Evolutionary conservation across 2,888 invertebrate species (phyloP).

Genomic region (Leuctra nigra): DNA sequence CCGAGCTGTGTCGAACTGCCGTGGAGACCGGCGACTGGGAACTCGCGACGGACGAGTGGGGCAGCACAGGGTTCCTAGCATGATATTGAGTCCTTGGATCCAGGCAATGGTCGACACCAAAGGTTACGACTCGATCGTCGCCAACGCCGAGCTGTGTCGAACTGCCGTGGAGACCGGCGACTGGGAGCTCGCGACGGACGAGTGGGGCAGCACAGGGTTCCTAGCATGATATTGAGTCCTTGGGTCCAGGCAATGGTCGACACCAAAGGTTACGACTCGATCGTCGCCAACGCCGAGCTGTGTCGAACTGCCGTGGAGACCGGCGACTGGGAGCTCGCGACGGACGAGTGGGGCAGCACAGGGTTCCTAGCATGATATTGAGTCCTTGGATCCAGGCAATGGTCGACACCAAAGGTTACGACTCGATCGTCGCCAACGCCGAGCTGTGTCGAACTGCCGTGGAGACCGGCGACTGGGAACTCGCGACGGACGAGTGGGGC

Average conservation of each 20-base stretch:
- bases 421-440: slow-evolving; percentile 52
- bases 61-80: too few relatives aligned
- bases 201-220: too few relatives aligned
- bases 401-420: slow-evolving; percentile 59
- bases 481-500: neutral
- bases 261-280: slow-evolving; percentile 51
- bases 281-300: slow-evolving; percentile 50
- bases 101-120: slow-evolving; percentile 61
- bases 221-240: too few relatives aligned
- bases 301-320: slow-evolving; percentile 49
- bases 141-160: slow-evolving; percentile 49
- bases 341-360: neutral
- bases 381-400: too few relatives aligned
- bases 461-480: slow-evolving; percentile 34
- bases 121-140: slow-evolving; percentile 55
- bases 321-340: neutral
- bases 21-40: slow-evolving; percentile 52
- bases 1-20: slow-evolving; percentile 46
- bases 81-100: too few relatives aligned
- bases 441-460: slow-evolving; percentile 47
- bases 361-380: too few relatives aligned
- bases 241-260: slow-evolving; percentile 65
- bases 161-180: slow-evolving; percentile 46
- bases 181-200: slow-evolving; percentile 53
- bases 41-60: slow-evolving; percentile 58